Conservation (phyloP, 2,797 vertebrate genomes). For the Orientallactaga sibirica region DNA sequence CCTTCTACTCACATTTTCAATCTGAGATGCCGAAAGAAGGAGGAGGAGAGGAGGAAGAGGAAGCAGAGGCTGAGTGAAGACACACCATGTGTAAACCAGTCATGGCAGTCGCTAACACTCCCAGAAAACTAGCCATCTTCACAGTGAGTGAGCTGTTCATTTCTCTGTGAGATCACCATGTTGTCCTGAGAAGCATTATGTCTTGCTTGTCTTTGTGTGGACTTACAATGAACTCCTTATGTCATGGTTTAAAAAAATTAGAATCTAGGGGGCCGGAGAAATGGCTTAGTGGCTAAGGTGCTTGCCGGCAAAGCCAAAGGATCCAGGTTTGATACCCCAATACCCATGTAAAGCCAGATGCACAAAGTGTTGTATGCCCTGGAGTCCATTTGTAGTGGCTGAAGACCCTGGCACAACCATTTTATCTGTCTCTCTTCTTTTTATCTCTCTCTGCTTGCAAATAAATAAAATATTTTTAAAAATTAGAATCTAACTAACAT, state of each 20-base stretch:
- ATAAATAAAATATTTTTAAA: too few relatives aligned
- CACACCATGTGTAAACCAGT: neutral
- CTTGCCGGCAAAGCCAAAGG: too few relatives aligned
- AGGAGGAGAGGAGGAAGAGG: neutral
- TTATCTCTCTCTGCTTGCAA: too few relatives aligned
- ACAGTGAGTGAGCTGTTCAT: neutral
- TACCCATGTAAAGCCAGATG: too few relatives aligned
- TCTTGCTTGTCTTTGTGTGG: neutral
- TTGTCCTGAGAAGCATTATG: neutral
- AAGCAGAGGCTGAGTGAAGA: neutral
- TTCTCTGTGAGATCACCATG: neutral
- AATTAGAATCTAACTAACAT: neutral
- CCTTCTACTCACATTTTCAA: neutral
- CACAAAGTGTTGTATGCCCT: too few relatives aligned
- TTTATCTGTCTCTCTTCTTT: too few relatives aligned
- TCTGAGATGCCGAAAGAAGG: neutral
- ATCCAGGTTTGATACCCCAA: too few relatives aligned
- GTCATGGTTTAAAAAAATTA: neutral
- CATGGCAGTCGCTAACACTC: neutral
- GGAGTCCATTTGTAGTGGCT: too few relatives aligned
- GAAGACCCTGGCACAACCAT: too few relatives aligned
- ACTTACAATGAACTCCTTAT: neutral
- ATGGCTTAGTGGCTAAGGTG: too few relatives aligned
- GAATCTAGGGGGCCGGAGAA: neutral
- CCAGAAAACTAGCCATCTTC: neutral